Base-by-base conservation (phyloP, 1,140 invertebrate genomes). In the Bombus confusus region DNA sequence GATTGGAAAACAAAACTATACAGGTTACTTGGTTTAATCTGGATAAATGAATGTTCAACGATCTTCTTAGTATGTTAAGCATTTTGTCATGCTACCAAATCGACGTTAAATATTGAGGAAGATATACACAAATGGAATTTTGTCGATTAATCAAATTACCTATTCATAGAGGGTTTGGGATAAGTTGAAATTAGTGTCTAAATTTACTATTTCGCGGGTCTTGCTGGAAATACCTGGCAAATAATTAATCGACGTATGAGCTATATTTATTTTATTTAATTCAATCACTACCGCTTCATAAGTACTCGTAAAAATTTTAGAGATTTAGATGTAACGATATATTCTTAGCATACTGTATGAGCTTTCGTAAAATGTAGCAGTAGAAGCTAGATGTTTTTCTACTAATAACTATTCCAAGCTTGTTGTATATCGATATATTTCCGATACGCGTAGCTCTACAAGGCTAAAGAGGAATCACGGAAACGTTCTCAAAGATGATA, bases 401-500 rank as follows among this genome's bases (percentile, higher is more conserved):
- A 52, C 22, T 52, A 52, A 52, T 52, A 52, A 22, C 47, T 52
- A 52, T 52, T 52, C 22, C 22, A 22, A 52, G 2, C 6, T 12
- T 18, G 3, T 62, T 62, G 59, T n/a, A 62, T 28, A 28, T 62
- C 59, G 5, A 66, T 31, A 31, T 31, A 31, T 13, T n/a, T n/a
- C 31, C 13, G n/a, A 66, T 66, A 8, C 34, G 34, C 13, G 22
- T 12, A 39, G 37, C 37, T 1, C 34, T 25, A 57, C 47, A 75
- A 75, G 4, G 28, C 80, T 74, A 57, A 59, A n/a, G 39, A 74
- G 47, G 59, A 66, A 64, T 25, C 39, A 64, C 41, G 86, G 84
- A 80, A 86, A 64, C 77, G 75, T 85, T 79, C 47, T 52, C 59
- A 66, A 72, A 83, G 81, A 82, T 86, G 93, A 93, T 93, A 93